A percentile compares a stretch with the other conserved stretches of the same genome.
Evolutionary conservation across 2,113 vertebrate genomes (phyloP).

Genomic region (Lynx canadensis): DNA sequence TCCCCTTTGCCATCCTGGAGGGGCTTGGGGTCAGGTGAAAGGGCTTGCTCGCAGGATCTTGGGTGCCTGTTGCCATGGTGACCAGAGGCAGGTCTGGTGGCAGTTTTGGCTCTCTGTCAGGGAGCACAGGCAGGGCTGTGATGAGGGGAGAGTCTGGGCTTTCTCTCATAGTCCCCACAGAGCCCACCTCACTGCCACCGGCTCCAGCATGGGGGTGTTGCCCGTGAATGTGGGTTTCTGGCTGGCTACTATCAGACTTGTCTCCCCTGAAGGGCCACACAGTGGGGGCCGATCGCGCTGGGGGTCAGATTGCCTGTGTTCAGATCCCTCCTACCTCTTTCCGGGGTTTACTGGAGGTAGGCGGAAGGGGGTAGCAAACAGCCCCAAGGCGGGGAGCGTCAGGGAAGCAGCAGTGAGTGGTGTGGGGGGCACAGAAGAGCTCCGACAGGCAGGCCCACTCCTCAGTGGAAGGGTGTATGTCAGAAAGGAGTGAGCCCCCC

Average conservation of each 20-base stretch:
- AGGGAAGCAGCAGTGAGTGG: neutral
- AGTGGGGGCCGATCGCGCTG: neutral
- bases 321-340: neutral
- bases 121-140: slow-evolving; percentile 76
- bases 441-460: neutral
- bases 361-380: neutral
- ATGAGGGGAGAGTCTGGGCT: slow-evolving; percentile 75
- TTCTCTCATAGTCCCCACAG: slow-evolving; percentile 46
- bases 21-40: slow-evolving; percentile 52
- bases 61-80: slow-evolving; percentile 84
- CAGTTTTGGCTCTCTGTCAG: slow-evolving; percentile 78
- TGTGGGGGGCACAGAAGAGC: neutral
- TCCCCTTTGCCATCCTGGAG: neutral
- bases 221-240: neutral
- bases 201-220: neutral
- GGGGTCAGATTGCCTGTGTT: neutral
- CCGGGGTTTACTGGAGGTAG: neutral
- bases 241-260: neutral
- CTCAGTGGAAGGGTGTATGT: neutral
- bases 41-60: slow-evolving; percentile 76
- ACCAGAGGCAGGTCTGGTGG: slow-evolving; percentile 77
- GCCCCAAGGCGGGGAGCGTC: neutral
- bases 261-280: neutral
- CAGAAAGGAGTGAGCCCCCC: neutral
- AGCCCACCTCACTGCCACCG: neutral